phyloP scores from a whole-genome alignment of 2,888 invertebrate genomes.

The Eupeodes luniger region DNA sequence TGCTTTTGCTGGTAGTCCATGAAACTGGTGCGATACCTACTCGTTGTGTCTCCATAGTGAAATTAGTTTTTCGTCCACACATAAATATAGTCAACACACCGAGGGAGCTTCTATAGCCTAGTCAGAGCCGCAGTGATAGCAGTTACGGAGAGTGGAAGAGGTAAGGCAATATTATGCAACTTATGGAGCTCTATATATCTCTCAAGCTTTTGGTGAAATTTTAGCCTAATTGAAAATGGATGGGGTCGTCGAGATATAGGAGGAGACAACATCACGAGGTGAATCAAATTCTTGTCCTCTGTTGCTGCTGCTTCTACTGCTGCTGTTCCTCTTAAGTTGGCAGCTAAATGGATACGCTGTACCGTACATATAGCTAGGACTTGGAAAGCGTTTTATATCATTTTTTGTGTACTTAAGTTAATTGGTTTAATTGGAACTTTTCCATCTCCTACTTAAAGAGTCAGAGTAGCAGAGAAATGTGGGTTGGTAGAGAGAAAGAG shows the following conservation, averaged over 20 bases:
- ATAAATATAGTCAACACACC: not conserved
- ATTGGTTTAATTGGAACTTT: slow-evolving; percentile 69
- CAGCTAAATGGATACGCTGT: slow-evolving; percentile 16
- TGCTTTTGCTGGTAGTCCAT: slow-evolving; percentile 12
- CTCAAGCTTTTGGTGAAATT: slow-evolving; percentile 43
- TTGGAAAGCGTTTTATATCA: slow-evolving; percentile 47
- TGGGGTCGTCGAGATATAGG: slow-evolving; percentile 41
- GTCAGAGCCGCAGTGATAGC: not conserved
- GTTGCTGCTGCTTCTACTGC: not conserved
- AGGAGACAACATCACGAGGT: not conserved
- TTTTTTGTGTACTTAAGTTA: slow-evolving; percentile 66
- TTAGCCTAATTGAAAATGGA: slow-evolving; percentile 70
- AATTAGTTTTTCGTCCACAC: slow-evolving; percentile 44
- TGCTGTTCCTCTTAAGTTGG: slow-evolving; percentile 1
- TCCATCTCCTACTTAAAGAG: not conserved
- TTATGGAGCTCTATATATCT: slow-evolving; percentile 15
- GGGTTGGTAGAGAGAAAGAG: not conserved
- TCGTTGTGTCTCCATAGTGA: slow-evolving; percentile 34
- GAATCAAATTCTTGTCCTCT: not conserved
- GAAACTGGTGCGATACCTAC: not conserved
- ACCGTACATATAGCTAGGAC: slow-evolving; percentile 5
- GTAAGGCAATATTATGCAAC: not conserved
- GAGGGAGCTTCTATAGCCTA: not conserved
- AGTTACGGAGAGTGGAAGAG: not conserved
- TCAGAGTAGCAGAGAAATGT: not conserved